Evolutionary conservation across 1,140 invertebrate species (phyloP).

Genomic region (Phortica variegata): DNA sequence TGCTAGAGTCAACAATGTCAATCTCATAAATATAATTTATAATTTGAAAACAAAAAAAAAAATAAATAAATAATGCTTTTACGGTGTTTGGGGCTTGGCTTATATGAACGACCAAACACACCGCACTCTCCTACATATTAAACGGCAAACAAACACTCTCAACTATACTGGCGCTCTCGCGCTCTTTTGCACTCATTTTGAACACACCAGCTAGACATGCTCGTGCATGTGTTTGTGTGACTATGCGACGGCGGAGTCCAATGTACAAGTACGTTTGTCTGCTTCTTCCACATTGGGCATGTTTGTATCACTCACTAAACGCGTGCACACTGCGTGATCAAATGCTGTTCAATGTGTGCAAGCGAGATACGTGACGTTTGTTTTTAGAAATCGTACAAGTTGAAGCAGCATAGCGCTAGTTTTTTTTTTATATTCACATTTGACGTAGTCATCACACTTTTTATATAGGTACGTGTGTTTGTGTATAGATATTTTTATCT

Average conservation of each 20-base stretch:
- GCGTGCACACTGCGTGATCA: constrained; percentile 55
- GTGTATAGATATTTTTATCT: constrained; percentile 1
- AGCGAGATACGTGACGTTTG: constrained; percentile 46
- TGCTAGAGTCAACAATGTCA: too few species aligned
- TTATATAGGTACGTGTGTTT: too few species aligned
- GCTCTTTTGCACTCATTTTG: constrained; percentile 8
- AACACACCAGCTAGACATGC: too few species aligned
- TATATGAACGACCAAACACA: constrained; percentile 5
- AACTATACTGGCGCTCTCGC: background rate
- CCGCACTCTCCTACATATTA: constrained; percentile 21
- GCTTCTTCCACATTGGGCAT: background rate
- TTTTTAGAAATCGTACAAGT: constrained; percentile 55
- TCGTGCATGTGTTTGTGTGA: background rate
- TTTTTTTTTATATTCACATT: constrained; percentile 26
- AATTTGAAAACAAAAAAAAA: constrained; percentile 15
- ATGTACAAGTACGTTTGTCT: constrained; percentile 26
- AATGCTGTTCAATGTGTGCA: constrained; percentile 25
- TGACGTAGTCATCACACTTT: too few species aligned
- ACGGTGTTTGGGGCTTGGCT: constrained; percentile 30
- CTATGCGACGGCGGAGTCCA: constrained; percentile 36
- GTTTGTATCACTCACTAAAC: constrained; percentile 48
- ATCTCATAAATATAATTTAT: too few species aligned
- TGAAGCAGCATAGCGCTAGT: constrained; percentile 26
- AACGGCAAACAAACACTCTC: background rate
- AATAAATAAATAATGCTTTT: constrained; percentile 20